A percentile compares a stretch with the other conserved stretches of the same genome.
phyloP scores from a whole-genome alignment of 2,888 invertebrate species.

The Parnassius glacialis region DNA sequence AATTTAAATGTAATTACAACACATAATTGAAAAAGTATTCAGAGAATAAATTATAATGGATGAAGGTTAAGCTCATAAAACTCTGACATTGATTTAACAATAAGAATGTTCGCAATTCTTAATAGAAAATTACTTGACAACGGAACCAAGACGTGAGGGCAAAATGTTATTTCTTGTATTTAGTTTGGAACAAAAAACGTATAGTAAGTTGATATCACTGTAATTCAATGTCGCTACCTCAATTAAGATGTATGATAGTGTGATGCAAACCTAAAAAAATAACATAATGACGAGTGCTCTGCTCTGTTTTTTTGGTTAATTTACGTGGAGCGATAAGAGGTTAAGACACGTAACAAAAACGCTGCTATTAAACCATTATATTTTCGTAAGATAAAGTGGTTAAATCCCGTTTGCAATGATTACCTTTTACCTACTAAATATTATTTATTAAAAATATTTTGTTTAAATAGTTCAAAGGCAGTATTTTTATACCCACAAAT shows the following conservation, averaged over 20 bases:
- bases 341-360: background rate
- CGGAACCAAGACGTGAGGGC: slow-evolving; percentile 8
- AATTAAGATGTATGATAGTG: slow-evolving; percentile 20
- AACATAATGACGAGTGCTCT: slow-evolving; percentile 1
- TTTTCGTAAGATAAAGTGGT: background rate
- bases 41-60: too few species aligned
- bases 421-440: too few species aligned
- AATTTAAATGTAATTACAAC: too few species aligned
- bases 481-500: too few species aligned
- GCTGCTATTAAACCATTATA: background rate
- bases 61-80: too few species aligned
- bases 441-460: too few species aligned
- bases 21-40: too few species aligned
- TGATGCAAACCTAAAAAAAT: slow-evolving; percentile 1
- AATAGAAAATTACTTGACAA: slow-evolving; percentile 13
- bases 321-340: background rate
- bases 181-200: slow-evolving; percentile 9
- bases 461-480: too few species aligned
- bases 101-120: background rate
- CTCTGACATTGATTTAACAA: too few species aligned
- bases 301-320: background rate
- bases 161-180: slow-evolving; percentile 5
- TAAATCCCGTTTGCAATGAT: too few species aligned
- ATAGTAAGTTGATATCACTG: background rate
- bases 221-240: slow-evolving; percentile 20